phyloP scores from a whole-genome alignment of 1,140 invertebrate genomes.

The Nephila pilipes region DNA sequence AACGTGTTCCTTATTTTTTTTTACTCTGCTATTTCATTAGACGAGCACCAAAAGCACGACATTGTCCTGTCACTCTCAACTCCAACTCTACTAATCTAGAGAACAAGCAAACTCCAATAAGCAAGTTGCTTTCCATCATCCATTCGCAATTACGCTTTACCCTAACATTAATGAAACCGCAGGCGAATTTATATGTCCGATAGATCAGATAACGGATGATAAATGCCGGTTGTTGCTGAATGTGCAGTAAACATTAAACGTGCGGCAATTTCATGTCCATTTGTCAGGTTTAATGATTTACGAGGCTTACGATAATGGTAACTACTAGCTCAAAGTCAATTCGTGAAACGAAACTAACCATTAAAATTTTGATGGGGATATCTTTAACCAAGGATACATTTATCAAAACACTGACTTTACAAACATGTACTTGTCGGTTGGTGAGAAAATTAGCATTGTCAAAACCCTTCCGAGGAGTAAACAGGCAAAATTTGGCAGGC shows the following conservation, averaged over 20 bases:
- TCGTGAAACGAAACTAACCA: not conserved
- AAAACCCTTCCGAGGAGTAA: not conserved
- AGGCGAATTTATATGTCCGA: conserved; percentile 22
- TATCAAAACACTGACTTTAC: not conserved
- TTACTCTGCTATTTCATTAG: too few relatives aligned
- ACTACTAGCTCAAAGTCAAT: not conserved
- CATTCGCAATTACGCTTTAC: not conserved
- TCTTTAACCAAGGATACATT: not conserved
- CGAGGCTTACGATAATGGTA: not conserved
- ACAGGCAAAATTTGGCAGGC: not conserved
- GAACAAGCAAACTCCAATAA: not conserved
- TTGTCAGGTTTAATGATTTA: conserved; percentile 27
- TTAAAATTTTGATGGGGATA: not conserved
- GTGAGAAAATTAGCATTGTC: conserved; percentile 23
- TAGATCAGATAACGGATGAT: conserved; percentile 33
- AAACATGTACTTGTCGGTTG: not conserved
- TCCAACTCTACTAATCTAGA: not conserved
- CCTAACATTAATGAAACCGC: conserved; percentile 22
- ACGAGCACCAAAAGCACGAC: too few relatives aligned
- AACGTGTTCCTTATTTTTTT: too few relatives aligned
- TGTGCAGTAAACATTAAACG: conserved; percentile 23
- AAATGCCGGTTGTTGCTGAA: conserved; percentile 23
- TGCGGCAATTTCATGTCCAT: conserved; percentile 25
- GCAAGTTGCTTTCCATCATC: not conserved
- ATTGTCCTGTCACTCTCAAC: not conserved